These are phyloP conservation scores for Oegoconia quadripuncta DNA, from an alignment of 2,888 invertebrate genomes.

Conservation along the genomic window DNA sequence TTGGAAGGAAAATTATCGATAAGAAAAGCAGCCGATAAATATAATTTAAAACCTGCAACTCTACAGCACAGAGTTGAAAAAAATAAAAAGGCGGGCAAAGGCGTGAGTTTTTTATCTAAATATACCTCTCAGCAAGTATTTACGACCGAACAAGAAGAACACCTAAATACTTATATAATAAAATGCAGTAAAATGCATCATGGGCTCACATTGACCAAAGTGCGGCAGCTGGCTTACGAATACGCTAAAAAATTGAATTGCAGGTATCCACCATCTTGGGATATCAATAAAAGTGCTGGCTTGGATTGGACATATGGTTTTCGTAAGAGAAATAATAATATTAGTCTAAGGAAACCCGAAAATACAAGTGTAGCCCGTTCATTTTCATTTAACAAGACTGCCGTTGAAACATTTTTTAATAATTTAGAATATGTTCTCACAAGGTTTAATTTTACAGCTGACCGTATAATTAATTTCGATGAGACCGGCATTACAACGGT, in stretches of 20 bases:
- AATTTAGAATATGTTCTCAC: slow-evolving; percentile 1
- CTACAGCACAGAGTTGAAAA: slow-evolving; percentile 6
- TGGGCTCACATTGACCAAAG: slow-evolving; percentile 10
- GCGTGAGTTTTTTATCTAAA: slow-evolving; percentile 10
- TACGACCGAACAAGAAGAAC: slow-evolving; percentile 9
- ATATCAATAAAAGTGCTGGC: slow-evolving; percentile 16
- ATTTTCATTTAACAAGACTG: slow-evolving; percentile 8
- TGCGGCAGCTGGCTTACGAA: slow-evolving; percentile 13
- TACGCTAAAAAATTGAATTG: slow-evolving; percentile 3
- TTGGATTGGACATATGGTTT: slow-evolving; percentile 15
- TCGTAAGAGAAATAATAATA: slow-evolving; percentile 14
- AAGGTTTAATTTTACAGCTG: slow-evolving; percentile 3
- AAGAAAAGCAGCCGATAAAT: neutral
- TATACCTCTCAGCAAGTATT: slow-evolving; percentile 11
- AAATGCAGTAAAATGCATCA: slow-evolving; percentile 13
- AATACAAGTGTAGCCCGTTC: slow-evolving; percentile 11
- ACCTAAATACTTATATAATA: slow-evolving; percentile 12
- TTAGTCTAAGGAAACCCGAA: no score
- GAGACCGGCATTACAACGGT: slow-evolving; percentile 8
- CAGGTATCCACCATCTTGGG: slow-evolving; percentile 14
- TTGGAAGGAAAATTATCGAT: no score
- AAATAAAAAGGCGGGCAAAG: slow-evolving; percentile 1
- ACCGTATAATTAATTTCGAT: slow-evolving; percentile 10
- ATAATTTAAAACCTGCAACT: neutral
- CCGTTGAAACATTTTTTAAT: slow-evolving; percentile 1